Conservation (phyloP, 2,113 vertebrate genomes). For the Thamnophis sirtalis region DNA sequence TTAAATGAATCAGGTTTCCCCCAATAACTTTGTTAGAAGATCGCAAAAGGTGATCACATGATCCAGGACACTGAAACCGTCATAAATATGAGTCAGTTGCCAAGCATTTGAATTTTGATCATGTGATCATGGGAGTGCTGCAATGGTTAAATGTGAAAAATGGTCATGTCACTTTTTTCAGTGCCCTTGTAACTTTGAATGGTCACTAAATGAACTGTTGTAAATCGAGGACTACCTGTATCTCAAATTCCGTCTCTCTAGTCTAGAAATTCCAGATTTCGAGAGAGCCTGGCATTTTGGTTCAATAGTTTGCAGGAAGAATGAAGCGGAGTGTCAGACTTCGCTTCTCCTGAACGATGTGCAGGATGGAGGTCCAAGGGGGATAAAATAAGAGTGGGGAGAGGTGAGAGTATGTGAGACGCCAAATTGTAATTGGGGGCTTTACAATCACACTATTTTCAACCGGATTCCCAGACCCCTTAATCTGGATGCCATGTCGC, state of each 20-base stretch:
- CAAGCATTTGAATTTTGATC: neutral
- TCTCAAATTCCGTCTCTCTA: neutral
- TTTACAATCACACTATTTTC: neutral
- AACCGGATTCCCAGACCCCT: neutral
- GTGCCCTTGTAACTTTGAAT: neutral
- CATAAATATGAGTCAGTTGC: neutral
- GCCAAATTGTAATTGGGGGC: neutral
- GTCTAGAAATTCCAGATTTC: neutral
- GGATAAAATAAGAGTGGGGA: neutral
- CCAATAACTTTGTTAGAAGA: neutral
- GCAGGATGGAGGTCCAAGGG: neutral
- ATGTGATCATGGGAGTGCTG: neutral
- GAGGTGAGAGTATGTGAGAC: neutral
- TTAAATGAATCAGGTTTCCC: neutral
- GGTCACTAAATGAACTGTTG: neutral
- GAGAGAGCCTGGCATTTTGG: neutral
- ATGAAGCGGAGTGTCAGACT: neutral
- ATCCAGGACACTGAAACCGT: neutral
- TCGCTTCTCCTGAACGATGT: neutral
- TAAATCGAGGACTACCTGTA: neutral
- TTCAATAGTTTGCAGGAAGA: neutral
- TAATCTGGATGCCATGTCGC: neutral
- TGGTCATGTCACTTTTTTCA: neutral
- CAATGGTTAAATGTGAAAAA: neutral
- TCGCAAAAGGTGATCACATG: neutral